Conservation (phyloP, 2,888 invertebrate genomes). For the Chromoteleia sp. region DNA sequence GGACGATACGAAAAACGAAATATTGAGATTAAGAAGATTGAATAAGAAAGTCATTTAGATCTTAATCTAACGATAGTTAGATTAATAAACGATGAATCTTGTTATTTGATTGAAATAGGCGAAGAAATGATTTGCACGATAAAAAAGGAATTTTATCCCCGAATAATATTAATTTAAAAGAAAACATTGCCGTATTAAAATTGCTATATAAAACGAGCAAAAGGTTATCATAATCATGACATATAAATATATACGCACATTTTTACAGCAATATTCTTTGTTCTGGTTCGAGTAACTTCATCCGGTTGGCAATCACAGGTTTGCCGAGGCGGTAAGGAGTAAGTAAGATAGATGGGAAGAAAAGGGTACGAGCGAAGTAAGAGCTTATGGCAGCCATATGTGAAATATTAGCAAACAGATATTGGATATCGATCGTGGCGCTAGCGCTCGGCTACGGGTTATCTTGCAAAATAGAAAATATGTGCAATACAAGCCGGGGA, state of each 20-base stretch:
- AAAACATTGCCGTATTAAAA: no score
- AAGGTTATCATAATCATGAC: neutral
- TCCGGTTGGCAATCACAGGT: constrained; percentile 54
- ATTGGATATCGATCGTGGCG: constrained; percentile 74
- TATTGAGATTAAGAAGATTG: no score
- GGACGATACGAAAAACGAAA: no score
- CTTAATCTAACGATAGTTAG: no score
- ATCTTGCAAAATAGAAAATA: constrained; percentile 73
- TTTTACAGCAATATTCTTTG: constrained; percentile 12
- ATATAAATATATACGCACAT: neutral
- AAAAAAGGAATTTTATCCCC: no score
- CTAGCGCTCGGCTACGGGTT: constrained; percentile 62
- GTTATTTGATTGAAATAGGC: no score
- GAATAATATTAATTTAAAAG: no score
- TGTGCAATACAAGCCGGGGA: constrained; percentile 61
- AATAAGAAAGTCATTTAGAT: no score
- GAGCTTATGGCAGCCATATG: constrained; percentile 71
- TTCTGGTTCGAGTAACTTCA: constrained; percentile 44
- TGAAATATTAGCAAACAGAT: constrained; percentile 76
- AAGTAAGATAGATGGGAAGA: constrained; percentile 60
- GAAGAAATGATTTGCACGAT: no score
- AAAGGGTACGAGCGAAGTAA: constrained; percentile 56
- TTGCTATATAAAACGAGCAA: no score
- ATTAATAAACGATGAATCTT: no score
- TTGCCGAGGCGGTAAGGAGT: constrained; percentile 44